Evolutionary conservation across 2,888 invertebrate genomes (phyloP), one percentile per base, ranked within the genome.

Genomic region (Julus scanicus): DNA sequence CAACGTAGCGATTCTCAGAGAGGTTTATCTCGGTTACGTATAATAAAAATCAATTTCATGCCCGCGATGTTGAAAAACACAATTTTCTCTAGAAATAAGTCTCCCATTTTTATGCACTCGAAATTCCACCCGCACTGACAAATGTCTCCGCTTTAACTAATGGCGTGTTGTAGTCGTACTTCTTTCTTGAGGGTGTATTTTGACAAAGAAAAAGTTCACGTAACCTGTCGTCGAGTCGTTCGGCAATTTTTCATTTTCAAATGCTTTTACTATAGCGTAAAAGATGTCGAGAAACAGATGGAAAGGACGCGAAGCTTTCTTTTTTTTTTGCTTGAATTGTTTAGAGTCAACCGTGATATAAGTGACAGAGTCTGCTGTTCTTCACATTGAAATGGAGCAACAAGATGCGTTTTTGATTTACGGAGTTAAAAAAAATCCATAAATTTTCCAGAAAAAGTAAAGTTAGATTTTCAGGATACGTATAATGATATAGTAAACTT

Each of bases 41-140:
- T 80, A 80, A 80, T 80, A 37, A 80, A 80, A 80, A 80, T 80
- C 80, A 80, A 80, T 80, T 80, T 80, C 11, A 80, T 80, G 37
- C 80, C 37, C 80, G 13, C 37, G 37, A 71, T 29, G 80, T 80
- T 80, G 80, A 80, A 53, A 80, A 80, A 29, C 0, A 80, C 13
- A 9, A 13, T 20, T 80, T 80, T 80, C 80, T 80, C 29, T 5
- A 37, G 80, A 80, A 80, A 44, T 6, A 6, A 8, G 71, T 20
- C 37, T 17, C 80, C 11, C 80, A 37, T 37, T 71, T 71, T 71
- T 71, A 80, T 80, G 13, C 29, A 1, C 80, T 80, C 13, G 80
- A 37, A 80, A 63, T 37, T 80, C 37, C 80, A 80, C 80, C 37
- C 37, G 37, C 29, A 9, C 37, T 80, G 80, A 80, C 80, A 80